Evolutionary conservation across 2,113 vertebrate species (phyloP), one percentile per base, ranked within the genome.

Genomic region (Periophthalmodon schlosseri): DNA sequence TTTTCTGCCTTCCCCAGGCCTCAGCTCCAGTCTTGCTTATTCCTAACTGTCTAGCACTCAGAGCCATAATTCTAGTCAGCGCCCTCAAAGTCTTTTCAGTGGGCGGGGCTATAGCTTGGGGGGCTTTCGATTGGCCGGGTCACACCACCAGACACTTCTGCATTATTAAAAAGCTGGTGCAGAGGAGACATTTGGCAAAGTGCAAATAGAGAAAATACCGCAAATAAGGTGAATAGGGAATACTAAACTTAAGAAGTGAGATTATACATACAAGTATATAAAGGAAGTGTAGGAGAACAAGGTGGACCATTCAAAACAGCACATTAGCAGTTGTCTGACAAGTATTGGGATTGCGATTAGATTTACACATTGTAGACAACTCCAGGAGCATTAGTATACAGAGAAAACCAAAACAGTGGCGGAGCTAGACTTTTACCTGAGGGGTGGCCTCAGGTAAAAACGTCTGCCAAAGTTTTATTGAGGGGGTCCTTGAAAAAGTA

Each of bases 131-230:
- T 88, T 81, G 80, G 79, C 73, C 13, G 60, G 77, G 74, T 81
- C 81, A 84, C 78, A 84, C 85, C 6, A 21, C 57, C 16, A 73
- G 84, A 83, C 76, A 46, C 72, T 71, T 64, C 57, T 88, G 75
- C 78, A 85, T 88, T 86, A 89, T 89, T 84, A 69, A 88, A 73
- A 23, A 82, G 70, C 56, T 57, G 61, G 66, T 20, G 67, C n/a
- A 49, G 54, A 52, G 70, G 63, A 50, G 73, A 57, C 69, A 39
- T 75, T 79, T 74, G 47, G 82, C 39, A 67, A 84, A 75, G 76
- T 46, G 44, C 49, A 52, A 50, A 76, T 33, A 49, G 66, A 56
- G 49, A 50, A 77, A 80, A 74, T 52, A 79, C 63, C 70, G 60
- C 68, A 73, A 70, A 10, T 44, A 44, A 68, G 28, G 34, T 66